Evolutionary conservation across 2,888 invertebrate species (phyloP).

Genomic region (Melolontha melolontha): DNA sequence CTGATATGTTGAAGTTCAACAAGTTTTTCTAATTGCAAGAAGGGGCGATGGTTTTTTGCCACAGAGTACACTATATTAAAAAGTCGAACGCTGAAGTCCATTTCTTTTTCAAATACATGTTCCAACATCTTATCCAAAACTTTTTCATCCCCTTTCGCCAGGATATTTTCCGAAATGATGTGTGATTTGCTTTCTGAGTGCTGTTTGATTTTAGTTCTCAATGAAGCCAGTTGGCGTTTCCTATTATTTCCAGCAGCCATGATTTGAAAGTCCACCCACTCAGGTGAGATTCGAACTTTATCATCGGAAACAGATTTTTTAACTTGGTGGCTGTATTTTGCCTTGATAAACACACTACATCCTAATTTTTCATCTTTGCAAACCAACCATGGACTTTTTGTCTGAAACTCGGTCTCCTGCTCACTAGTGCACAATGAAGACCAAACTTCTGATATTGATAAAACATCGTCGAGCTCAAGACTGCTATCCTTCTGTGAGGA

Average conservation of each 20-base stretch:
- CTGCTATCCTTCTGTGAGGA: too few species aligned
- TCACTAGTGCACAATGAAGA: too few species aligned
- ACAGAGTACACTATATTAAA: conserved; percentile 38
- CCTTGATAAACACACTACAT: not conserved
- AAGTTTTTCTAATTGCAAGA: conserved; percentile 22
- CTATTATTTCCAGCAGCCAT: too few species aligned
- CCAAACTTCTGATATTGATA: conserved; percentile 1
- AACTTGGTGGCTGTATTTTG: conserved; percentile 18
- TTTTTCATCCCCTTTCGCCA: conserved; percentile 24
- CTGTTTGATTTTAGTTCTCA: too few species aligned
- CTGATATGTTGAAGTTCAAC: conserved; percentile 43
- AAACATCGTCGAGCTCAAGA: too few species aligned
- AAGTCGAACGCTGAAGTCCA: conserved; percentile 29
- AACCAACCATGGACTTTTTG: conserved; percentile 28
- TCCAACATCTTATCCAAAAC: conserved; percentile 14
- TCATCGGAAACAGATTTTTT: conserved; percentile 28
- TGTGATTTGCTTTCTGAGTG: conserved; percentile 32
- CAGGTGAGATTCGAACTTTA: conserved; percentile 27
- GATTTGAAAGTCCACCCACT: conserved; percentile 36
- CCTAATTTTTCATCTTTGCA: not conserved
- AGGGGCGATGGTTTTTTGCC: conserved; percentile 32
- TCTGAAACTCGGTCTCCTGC: conserved; percentile 6
- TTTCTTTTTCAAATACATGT: conserved; percentile 32
- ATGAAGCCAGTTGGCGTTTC: too few species aligned
- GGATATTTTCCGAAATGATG: conserved; percentile 14